Evolutionary conservation across 2,113 vertebrate species (phyloP).

Genomic region (Chionis minor): DNA sequence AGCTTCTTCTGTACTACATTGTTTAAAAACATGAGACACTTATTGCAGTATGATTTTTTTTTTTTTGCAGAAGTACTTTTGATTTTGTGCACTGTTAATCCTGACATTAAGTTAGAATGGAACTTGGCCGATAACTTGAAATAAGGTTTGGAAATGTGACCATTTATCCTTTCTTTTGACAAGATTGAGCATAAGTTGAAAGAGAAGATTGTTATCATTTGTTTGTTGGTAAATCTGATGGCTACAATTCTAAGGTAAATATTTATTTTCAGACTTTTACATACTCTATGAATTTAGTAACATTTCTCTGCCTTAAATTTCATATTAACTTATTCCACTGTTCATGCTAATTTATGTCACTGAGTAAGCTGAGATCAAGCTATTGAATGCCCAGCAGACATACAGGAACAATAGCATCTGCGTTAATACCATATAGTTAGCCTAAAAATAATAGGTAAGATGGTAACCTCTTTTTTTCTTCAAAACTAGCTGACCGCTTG

Average conservation of each 20-base stretch:
- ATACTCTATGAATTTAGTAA: neutral
- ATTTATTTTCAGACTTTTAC: neutral
- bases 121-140: neutral
- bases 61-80: neutral
- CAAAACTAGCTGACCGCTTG: neutral
- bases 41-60: neutral
- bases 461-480: neutral
- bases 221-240: neutral
- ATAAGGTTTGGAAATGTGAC: neutral
- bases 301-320: neutral
- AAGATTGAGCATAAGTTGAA: neutral
- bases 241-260: neutral
- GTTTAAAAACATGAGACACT: neutral
- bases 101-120: neutral
- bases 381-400: neutral
- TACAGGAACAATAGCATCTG: neutral
- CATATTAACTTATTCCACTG: neutral
- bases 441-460: neutral
- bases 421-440: neutral
- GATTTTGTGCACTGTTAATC: neutral
- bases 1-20: neutral
- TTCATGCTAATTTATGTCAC: neutral
- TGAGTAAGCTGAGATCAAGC: neutral
- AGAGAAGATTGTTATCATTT: neutral
- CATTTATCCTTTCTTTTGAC: neutral